Evolutionary conservation across 2,113 vertebrate genomes (phyloP).

Genomic region (Scalopus aquaticus): DNA sequence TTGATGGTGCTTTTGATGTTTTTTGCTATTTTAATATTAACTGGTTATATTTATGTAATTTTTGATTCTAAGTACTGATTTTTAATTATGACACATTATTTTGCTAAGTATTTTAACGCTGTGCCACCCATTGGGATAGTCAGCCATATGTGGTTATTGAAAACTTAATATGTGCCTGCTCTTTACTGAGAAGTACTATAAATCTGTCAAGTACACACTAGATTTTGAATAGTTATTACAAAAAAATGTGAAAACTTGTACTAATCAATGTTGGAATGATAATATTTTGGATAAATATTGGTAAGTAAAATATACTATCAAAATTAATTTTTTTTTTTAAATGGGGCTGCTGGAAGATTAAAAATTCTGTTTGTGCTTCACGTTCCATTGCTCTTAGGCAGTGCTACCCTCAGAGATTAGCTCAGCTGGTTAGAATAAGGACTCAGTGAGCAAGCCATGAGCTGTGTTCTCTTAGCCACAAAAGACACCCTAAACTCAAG

Average conservation of each 20-base stretch:
- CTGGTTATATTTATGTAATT: not conserved
- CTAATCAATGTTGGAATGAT: not conserved
- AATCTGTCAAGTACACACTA: not conserved
- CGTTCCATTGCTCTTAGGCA: not conserved
- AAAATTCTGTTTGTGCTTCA: too few relatives aligned
- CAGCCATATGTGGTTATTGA: not conserved
- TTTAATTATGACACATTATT: not conserved
- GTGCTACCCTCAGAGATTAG: not conserved
- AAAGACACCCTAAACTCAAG: not conserved
- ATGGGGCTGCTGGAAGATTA: too few relatives aligned
- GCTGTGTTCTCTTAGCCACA: not conserved
- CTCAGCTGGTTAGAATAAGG: not conserved
- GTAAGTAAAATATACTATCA: constrained; percentile 4
- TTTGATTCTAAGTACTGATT: not conserved
- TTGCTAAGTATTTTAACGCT: not conserved
- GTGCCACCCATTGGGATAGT: too few relatives aligned
- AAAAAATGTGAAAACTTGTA: not conserved
- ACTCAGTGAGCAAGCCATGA: not conserved
- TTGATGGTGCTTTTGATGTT: not conserved
- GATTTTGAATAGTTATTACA: not conserved
- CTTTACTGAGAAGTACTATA: not conserved
- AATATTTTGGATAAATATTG: not conserved
- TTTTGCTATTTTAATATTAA: not conserved
- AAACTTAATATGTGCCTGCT: not conserved
- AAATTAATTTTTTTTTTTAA: constrained; percentile 4